phyloP scores from a whole-genome alignment of 1,140 invertebrate genomes.

The Schlechtendalia chinensis region DNA sequence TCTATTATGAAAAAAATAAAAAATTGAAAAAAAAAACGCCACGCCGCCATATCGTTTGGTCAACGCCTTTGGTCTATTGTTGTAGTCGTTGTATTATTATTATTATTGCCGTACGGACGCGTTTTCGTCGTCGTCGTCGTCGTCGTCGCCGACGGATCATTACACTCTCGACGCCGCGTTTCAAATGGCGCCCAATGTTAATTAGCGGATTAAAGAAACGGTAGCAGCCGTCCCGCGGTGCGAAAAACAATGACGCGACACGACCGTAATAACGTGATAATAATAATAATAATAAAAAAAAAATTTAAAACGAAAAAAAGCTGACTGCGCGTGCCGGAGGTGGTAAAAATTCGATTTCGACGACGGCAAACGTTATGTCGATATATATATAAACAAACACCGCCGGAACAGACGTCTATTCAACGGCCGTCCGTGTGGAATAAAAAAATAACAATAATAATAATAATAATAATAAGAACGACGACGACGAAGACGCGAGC shows the following conservation, averaged over 20 bases:
- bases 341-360: slow-evolving; percentile 48
- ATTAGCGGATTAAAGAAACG: slow-evolving; percentile 50
- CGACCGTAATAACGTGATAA: neutral
- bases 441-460: slow-evolving; percentile 4
- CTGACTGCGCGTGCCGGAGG: slow-evolving; percentile 43
- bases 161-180: slow-evolving; percentile 1
- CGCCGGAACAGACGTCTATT: slow-evolving; percentile 20
- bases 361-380: neutral
- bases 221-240: slow-evolving; percentile 43
- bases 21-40: neutral
- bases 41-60: slow-evolving; percentile 2
- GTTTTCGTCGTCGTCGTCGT: slow-evolving; percentile 8
- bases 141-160: slow-evolving; percentile 9
- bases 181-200: slow-evolving; percentile 45
- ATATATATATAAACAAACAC: slow-evolving; percentile 24
- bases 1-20: neutral
- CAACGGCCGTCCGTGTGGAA: neutral
- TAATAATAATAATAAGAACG: neutral
- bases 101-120: neutral
- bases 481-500: too few relatives aligned
- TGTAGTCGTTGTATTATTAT: neutral
- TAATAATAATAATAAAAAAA: neutral
- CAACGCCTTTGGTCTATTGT: slow-evolving; percentile 37
- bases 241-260: slow-evolving; percentile 29
- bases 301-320: slow-evolving; percentile 15